Evolutionary conservation across 2,888 invertebrate genomes (phyloP).

Genomic region (Thymelicus acteon): DNA sequence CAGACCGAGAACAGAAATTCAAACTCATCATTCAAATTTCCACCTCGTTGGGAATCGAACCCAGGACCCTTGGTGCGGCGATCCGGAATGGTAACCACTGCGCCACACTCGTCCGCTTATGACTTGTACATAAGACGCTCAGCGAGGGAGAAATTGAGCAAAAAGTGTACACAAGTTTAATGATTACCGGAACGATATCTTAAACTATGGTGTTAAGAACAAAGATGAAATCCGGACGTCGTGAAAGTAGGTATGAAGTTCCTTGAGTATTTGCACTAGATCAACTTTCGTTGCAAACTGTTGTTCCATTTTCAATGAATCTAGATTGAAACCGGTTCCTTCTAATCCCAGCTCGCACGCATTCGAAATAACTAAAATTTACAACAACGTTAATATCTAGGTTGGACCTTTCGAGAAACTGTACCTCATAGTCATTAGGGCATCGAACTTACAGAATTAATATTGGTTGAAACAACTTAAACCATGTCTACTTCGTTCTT

Average conservation of each 20-base stretch:
- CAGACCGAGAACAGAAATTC: no score
- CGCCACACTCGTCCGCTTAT: conserved; percentile 21
- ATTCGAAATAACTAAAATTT: conserved; percentile 28
- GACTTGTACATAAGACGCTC: conserved; percentile 27
- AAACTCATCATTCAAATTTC: no score
- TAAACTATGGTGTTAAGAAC: conserved; percentile 42
- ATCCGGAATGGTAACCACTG: no score
- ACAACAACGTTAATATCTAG: conserved; percentile 22
- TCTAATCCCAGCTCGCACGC: conserved; percentile 20
- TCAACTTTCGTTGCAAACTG: conserved; percentile 22
- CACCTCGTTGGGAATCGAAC: no score
- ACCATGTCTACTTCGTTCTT: no score
- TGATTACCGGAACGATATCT: conserved; percentile 58
- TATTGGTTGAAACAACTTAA: no score
- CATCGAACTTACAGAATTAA: conserved; percentile 17
- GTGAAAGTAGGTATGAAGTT: conserved; percentile 40
- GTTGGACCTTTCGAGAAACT: conserved; percentile 21
- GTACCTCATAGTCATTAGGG: conserved; percentile 16
- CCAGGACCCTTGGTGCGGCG: no score
- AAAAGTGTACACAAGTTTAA: conserved; percentile 49
- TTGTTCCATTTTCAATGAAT: neutral
- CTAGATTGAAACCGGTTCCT: conserved; percentile 25
- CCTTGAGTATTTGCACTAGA: conserved; percentile 14
- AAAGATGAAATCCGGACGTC: conserved; percentile 52
- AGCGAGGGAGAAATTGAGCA: conserved; percentile 59